These are phyloP conservation scores for Zaprionus taronus DNA, from an alignment of 1,140 invertebrate species.

Conservation along the genomic window DNA sequence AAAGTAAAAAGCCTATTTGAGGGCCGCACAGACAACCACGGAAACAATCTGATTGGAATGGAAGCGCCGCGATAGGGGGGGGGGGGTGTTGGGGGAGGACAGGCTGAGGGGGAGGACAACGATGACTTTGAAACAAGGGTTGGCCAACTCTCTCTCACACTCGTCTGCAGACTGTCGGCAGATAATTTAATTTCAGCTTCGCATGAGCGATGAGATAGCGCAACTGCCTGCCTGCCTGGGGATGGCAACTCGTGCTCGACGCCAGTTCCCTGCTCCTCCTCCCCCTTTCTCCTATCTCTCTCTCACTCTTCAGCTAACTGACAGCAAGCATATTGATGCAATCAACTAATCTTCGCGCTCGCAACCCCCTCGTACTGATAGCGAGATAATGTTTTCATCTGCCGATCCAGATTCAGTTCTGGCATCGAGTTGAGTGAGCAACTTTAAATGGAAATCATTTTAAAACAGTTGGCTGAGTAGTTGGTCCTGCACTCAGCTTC, in stretches of 20 bases:
- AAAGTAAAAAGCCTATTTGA: slow-evolving; percentile 82
- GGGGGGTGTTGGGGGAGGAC: slow-evolving; percentile 8
- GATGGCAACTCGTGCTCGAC: slow-evolving; percentile 14
- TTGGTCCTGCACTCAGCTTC: slow-evolving; percentile 23
- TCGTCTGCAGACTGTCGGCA: slow-evolving; percentile 66
- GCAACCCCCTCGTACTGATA: slow-evolving; percentile 30
- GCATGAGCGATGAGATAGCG: slow-evolving; percentile 80
- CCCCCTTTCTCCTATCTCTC: neutral
- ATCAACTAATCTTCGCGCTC: slow-evolving; percentile 84
- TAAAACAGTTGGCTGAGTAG: slow-evolving; percentile 59
- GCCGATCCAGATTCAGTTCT: slow-evolving; percentile 48
- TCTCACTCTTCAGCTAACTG: slow-evolving; percentile 12
- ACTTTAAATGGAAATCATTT: slow-evolving; percentile 38
- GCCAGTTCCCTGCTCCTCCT: neutral
- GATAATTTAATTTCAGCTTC: slow-evolving; percentile 84
- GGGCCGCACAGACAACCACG: slow-evolving; percentile 64
- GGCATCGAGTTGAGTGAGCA: slow-evolving; percentile 48
- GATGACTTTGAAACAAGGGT: slow-evolving; percentile 76
- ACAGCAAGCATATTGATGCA: slow-evolving; percentile 83
- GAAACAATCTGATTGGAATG: slow-evolving; percentile 84
- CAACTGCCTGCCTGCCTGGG: slow-evolving; percentile 16
- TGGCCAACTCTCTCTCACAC: slow-evolving; percentile 58
- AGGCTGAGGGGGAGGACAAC: neutral
- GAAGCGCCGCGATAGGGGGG: slow-evolving; percentile 35
- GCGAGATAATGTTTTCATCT: slow-evolving; percentile 47